Conservation (phyloP, 2,797 vertebrate genomes). For the Emydoidea blandingii region DNA sequence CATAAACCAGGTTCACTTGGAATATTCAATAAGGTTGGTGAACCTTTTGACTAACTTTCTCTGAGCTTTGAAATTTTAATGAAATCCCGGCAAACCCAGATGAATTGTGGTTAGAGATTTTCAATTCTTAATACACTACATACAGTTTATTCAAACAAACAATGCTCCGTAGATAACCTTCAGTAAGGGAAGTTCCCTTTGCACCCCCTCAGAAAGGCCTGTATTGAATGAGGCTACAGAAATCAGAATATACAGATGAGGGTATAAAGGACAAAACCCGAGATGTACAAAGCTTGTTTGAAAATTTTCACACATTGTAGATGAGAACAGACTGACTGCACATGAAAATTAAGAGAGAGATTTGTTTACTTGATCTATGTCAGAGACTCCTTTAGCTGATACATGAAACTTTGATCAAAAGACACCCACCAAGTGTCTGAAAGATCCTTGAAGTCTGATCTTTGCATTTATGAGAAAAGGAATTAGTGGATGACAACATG, state of each 20-base stretch:
- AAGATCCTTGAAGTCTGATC: not conserved
- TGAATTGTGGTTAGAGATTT: conserved; percentile 26
- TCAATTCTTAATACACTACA: conserved; percentile 27
- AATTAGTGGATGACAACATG: not conserved
- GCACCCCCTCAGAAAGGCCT: conserved; percentile 16
- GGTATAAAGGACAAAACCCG: not conserved
- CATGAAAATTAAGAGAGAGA: conserved; percentile 37
- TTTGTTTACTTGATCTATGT: conserved; percentile 10
- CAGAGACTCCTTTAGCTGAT: not conserved
- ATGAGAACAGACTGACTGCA: conserved; percentile 25
- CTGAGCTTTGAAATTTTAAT: conserved; percentile 61
- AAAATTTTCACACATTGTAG: conserved; percentile 19
- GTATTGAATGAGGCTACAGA: conserved; percentile 11
- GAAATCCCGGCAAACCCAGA: conserved; percentile 53
- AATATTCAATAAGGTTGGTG: conserved; percentile 43
- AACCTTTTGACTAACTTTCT: conserved; percentile 62
- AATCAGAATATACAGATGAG: conserved; percentile 24
- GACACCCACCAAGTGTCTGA: not conserved
- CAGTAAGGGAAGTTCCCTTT: not conserved
- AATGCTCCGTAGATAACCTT: conserved; percentile 29
- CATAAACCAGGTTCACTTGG: not conserved
- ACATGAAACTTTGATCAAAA: not conserved
- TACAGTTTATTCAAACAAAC: conserved; percentile 49
- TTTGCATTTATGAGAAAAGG: not conserved
- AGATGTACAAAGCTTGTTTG: conserved; percentile 1